Conservation (phyloP, 1,140 invertebrate genomes). For the Helicorthomorpha holstii region DNA sequence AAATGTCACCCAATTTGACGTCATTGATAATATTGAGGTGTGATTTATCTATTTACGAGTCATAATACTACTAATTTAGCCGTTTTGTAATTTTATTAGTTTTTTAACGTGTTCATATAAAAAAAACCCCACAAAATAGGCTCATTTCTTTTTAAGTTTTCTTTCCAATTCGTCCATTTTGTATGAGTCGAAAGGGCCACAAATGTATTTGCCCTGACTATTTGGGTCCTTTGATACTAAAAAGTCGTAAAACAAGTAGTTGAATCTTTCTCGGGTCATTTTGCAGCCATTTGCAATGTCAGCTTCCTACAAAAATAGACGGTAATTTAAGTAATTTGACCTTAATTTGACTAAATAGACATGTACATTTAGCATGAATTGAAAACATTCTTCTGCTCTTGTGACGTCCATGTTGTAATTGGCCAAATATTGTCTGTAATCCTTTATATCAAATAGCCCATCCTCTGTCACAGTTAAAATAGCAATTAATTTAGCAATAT, state of each 20-base stretch:
- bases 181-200: constrained; percentile 18
- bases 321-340: background rate
- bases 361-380: constrained; percentile 19
- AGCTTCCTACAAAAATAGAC: constrained; percentile 12
- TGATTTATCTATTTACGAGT: no score
- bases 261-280: constrained; percentile 18
- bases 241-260: constrained; percentile 18
- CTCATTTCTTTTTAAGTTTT: constrained; percentile 5
- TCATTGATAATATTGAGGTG: no score
- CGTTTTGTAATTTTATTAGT: no score
- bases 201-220: constrained; percentile 19
- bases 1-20: no score
- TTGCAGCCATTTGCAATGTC: constrained; percentile 17
- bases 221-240: constrained; percentile 15
- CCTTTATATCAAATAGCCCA: constrained; percentile 20
- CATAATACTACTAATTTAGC: no score
- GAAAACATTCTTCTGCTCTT: constrained; percentile 19
- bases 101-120: no score
- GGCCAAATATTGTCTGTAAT: constrained; percentile 20
- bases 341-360: constrained; percentile 3
- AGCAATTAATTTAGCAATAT: constrained; percentile 2
- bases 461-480: constrained; percentile 15
- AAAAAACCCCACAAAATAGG: no score
- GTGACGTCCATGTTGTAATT: constrained; percentile 17
- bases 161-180: constrained; percentile 14